Conservation (phyloP, 2,888 invertebrate genomes). For the Habrosyne pyritoides region DNA sequence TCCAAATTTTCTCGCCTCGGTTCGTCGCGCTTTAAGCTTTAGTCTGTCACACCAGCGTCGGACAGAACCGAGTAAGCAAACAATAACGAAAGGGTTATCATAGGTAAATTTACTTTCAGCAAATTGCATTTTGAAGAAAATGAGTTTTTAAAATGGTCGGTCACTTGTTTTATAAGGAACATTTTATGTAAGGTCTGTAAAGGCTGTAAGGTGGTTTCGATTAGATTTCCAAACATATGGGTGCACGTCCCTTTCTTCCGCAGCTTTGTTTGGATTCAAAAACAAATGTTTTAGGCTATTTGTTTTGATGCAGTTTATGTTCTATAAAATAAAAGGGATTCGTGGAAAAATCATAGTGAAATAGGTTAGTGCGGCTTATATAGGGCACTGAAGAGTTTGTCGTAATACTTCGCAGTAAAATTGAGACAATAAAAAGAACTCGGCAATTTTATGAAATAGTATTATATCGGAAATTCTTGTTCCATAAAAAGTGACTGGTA, state of each 20-base stretch:
- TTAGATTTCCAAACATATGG: too few relatives aligned
- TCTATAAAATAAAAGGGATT: too few relatives aligned
- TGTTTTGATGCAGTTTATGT: too few relatives aligned
- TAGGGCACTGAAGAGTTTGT: too few relatives aligned
- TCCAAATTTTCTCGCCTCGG: constrained; percentile 33
- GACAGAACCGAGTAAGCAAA: neutral
- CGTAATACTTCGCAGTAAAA: neutral
- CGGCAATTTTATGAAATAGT: neutral
- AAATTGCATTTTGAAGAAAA: neutral
- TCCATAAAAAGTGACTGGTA: neutral
- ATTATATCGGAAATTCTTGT: neutral
- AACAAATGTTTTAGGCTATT: too few relatives aligned
- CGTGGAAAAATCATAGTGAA: too few relatives aligned
- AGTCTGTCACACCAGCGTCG: constrained; percentile 15
- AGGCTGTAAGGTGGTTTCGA: too few relatives aligned
- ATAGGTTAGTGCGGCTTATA: too few relatives aligned
- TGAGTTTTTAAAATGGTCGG: neutral
- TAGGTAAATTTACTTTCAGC: constrained; percentile 1
- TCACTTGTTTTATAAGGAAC: neutral
- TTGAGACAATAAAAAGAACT: neutral
- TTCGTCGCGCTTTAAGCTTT: constrained; percentile 20
- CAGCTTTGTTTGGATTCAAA: too few relatives aligned
- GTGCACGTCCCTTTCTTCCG: too few relatives aligned
- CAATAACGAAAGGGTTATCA: neutral
- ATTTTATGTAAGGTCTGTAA: too few relatives aligned